A percentile compares a stretch with the other conserved stretches of the same genome.
Conservation (phyloP, 2,797 vertebrate genomes). For the Xiphorhynchus erythropygius region DNA sequence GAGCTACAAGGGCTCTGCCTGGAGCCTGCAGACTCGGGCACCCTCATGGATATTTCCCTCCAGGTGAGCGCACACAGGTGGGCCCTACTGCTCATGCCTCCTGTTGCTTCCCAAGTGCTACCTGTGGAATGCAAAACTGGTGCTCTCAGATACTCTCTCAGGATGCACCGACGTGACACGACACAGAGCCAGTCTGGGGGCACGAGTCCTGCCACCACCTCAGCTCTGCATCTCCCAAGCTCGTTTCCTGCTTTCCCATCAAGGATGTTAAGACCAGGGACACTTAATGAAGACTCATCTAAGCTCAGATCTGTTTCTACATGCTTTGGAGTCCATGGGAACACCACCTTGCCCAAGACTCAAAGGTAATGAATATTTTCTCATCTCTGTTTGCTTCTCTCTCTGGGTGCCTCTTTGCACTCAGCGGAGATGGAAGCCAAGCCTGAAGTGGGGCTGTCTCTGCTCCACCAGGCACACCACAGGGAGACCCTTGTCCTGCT, state of each 20-base stretch:
- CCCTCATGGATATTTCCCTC: not conserved
- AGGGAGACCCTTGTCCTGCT: not conserved
- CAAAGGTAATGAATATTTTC: not conserved
- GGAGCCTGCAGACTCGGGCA: fast-evolving
- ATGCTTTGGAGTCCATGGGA: not conserved
- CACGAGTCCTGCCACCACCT: fast-evolving
- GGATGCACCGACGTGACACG: not conserved
- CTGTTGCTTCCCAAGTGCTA: not conserved
- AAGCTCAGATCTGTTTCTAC: not conserved
- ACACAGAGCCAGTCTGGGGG: fast-evolving
- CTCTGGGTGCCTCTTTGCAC: not conserved
- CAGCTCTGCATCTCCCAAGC: not conserved
- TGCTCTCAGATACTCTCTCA: not conserved
- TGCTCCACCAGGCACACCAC: fast-evolving
- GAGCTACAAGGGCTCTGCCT: fast-evolving
- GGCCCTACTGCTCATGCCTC: not conserved
- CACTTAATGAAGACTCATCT: not conserved
- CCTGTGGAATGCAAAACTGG: not conserved
- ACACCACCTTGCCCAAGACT: not conserved
- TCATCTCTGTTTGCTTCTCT: not conserved
- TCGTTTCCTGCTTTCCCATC: not conserved
- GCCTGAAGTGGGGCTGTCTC: fast-evolving
- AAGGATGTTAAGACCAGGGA: not conserved
- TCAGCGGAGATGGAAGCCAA: not conserved
- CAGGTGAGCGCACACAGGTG: fast-evolving